A percentile compares a stretch with the other conserved stretches of the same genome.
Evolutionary conservation across 2,888 invertebrate species (phyloP).

Genomic region (Callyntrura guangdongensis): DNA sequence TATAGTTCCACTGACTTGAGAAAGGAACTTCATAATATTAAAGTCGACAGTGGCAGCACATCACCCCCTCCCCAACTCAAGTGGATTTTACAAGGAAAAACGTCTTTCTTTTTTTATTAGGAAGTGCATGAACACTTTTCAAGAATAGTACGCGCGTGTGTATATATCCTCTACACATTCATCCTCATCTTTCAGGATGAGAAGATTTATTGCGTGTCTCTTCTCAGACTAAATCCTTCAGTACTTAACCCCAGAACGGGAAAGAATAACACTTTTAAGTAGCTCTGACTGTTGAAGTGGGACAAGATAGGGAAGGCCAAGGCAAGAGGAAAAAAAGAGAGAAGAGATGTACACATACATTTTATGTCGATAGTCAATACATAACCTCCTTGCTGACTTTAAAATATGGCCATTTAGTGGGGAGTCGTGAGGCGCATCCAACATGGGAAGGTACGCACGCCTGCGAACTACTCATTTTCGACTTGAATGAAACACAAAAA

Average conservation of each 20-base stretch:
- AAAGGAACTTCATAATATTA: slow-evolving; percentile 19
- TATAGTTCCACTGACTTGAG: background rate
- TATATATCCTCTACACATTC: slow-evolving; percentile 33
- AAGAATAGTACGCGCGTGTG: background rate
- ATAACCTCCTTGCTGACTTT: background rate
- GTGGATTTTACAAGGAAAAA: background rate
- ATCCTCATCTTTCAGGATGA: slow-evolving; percentile 67
- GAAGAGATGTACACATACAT: background rate
- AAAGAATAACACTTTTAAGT: slow-evolving; percentile 46
- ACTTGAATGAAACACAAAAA: no score
- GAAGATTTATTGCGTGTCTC: slow-evolving; percentile 71
- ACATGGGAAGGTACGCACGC: no score
- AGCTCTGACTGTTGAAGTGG: slow-evolving; percentile 48
- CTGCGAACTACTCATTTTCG: no score
- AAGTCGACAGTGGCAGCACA: background rate
- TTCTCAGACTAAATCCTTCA: slow-evolving; percentile 61
- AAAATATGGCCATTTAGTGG: background rate
- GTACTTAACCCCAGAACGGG: slow-evolving; percentile 54
- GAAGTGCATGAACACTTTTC: background rate
- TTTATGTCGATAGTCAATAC: slow-evolving; percentile 48
- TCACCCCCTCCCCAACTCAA: background rate
- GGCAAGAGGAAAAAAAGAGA: background rate
- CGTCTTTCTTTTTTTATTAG: background rate
- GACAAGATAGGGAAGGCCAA: background rate
- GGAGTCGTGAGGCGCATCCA: background rate